phyloP scores from a whole-genome alignment of 2,888 invertebrate genomes.

The Ornithoptera alexandrae region DNA sequence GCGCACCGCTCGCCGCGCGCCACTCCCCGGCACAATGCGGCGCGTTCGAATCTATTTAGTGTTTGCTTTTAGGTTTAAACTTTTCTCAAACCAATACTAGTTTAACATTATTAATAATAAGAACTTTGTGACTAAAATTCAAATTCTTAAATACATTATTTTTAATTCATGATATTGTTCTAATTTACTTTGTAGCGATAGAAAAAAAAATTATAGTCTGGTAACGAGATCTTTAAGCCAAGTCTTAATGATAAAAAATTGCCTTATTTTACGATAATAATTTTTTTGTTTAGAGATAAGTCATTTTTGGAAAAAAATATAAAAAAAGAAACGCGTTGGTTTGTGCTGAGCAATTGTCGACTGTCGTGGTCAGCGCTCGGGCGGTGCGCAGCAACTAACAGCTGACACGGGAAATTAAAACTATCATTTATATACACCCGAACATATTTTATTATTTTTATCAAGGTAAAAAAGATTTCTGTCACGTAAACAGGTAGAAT shows the following conservation, averaged over 20 bases:
- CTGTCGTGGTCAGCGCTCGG: too few species aligned
- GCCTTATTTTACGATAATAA: not conserved
- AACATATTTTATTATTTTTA: not conserved
- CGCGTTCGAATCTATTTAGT: not conserved
- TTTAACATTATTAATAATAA: not conserved
- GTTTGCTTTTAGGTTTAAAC: not conserved
- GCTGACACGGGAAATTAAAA: not conserved
- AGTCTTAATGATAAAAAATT: too few species aligned
- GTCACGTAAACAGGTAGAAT: not conserved
- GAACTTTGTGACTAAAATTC: not conserved
- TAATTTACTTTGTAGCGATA: not conserved
- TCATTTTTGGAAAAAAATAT: too few species aligned
- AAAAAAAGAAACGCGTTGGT: too few species aligned
- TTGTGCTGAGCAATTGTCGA: too few species aligned
- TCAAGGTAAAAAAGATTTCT: not conserved
- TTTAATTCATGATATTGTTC: not conserved
- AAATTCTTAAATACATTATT: not conserved
- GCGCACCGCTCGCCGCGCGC: not conserved
- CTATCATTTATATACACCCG: not conserved
- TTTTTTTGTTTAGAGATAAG: not conserved
- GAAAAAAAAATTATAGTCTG: not conserved
- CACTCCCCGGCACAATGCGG: not conserved
- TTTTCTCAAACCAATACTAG: not conserved
- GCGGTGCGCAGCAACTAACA: not conserved
- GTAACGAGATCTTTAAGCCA: too few species aligned